Evolutionary conservation across 2,888 invertebrate species (phyloP).

Genomic region (Drosophila mettleri): DNA sequence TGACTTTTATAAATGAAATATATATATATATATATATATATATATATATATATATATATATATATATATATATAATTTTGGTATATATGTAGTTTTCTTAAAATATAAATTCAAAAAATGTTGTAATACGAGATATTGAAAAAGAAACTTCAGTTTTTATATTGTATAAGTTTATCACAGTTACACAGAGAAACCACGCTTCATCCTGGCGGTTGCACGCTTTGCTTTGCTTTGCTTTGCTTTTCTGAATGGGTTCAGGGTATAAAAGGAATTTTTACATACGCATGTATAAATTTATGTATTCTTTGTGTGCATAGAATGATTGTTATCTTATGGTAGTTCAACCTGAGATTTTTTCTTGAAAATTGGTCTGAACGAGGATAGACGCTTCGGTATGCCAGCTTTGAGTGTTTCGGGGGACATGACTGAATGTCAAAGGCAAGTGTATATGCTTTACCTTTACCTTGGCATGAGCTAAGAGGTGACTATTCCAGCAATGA

Average conservation of each 20-base stretch:
- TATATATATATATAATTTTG: no score
- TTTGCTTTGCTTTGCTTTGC: no score
- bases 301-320: background rate
- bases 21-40: no score
- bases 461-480: constrained; percentile 51
- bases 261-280: background rate
- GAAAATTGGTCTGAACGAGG: background rate
- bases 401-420: constrained; percentile 32
- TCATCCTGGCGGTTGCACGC: background rate
- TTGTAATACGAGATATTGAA: no score
- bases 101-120: no score
- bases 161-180: no score
- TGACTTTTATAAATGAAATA: no score
- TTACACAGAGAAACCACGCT: no score
- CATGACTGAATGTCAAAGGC: constrained; percentile 56
- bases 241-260: background rate
- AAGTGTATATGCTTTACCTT: constrained; percentile 50
- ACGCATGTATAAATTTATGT: background rate
- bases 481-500: constrained; percentile 31
- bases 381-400: background rate
- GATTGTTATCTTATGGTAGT: constrained; percentile 12
- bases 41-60: no score
- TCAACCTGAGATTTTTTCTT: constrained; percentile 24
- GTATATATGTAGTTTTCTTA: no score
- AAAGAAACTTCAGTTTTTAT: no score